Evolutionary conservation across 2,888 invertebrate genomes (phyloP), one percentile per base, ranked within the genome.

Genomic region (Neoscelio sp.): DNA sequence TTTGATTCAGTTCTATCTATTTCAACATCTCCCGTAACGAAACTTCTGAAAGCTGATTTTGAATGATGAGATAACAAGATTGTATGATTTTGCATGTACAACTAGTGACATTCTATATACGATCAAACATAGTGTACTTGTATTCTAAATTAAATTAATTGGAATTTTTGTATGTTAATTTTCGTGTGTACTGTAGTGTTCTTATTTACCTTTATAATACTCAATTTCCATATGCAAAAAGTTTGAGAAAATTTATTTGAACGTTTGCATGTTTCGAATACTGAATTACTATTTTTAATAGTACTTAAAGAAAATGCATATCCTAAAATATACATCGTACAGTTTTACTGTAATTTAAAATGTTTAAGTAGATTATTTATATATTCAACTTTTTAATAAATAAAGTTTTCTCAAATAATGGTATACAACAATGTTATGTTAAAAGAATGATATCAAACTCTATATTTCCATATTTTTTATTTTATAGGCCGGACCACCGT

Each of bases 51-150:
- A 70, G 70, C 58, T 65, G 77, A 62, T 78, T 78, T 60, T 54
- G 67, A 78, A 78, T 60, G 60, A 60, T 60, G 54, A 28, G 52
- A 67, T 67, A 78, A 77, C 70, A 77, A 70, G 70, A 28, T 65
- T 70, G 64, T 40, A 50, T 67, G 67, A 28, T 71, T 78, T 71
- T 78, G 71, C 78, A 71, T 71, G 58, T 17, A 50, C 44, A 70
- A 48, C 62, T 54, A 28, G 71, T 44, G 62, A 44, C 52, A 50
- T 67, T 48, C 60, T 48, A 33, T 15, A 20, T 56, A 26, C 48
- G 64, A 73, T 73, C 73, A 64, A 62, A 62, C 58, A 54, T 60
- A 44, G 20, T 54, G 60, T 33, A 78, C 58, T 50, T 58, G 35
- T 77, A 52, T 56, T 44, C 50, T 17, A 46, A 62, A 54, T 33